Percentiles rank a stretch among this genome's conserved stretches.
These are phyloP conservation scores for Notiomystis cincta DNA, from an alignment of 2,113 vertebrate species.

Conservation along the genomic window DNA sequence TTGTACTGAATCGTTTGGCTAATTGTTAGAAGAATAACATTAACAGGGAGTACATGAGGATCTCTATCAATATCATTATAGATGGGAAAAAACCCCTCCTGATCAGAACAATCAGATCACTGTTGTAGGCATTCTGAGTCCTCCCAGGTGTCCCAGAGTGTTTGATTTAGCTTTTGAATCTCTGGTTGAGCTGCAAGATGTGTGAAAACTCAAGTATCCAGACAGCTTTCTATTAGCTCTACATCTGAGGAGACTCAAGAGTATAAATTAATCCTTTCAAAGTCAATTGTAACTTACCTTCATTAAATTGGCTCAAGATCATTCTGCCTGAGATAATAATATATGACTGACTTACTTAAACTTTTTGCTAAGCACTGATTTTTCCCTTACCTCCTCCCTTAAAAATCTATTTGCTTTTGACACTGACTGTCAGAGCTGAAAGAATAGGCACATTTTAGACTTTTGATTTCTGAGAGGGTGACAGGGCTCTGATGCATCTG, in stretches of 20 bases:
- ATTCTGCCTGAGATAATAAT: neutral
- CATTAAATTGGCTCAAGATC: neutral
- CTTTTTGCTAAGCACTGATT: neutral
- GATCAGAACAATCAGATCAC: neutral
- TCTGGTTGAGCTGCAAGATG: neutral
- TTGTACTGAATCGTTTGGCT: neutral
- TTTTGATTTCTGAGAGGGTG: neutral
- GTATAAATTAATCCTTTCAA: conserved; percentile 36
- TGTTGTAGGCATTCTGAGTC: neutral
- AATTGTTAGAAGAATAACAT: neutral
- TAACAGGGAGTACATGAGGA: neutral
- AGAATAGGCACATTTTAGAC: neutral
- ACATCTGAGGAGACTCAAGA: neutral
- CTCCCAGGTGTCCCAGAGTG: neutral
- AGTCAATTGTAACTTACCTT: neutral
- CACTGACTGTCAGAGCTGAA: neutral
- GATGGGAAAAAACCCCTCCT: neutral
- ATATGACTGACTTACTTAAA: neutral
- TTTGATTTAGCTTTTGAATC: conserved; percentile 29
- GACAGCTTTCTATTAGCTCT: neutral
- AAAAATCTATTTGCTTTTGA: neutral
- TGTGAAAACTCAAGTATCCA: neutral
- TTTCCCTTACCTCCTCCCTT: neutral
- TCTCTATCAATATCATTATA: neutral
- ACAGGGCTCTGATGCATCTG: neutral